phyloP scores from a whole-genome alignment of 2,113 vertebrate species.

The chimpanzee (Pan troglodytes) region NHGRI_mPanTro3-v2.1_pri NC_072420.2:42465501-42466000 shows the following conservation, averaged over 20 bases:
- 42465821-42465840: slow-evolving; percentile 74
- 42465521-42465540: slow-evolving; percentile 18
- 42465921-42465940: slow-evolving; percentile 92
- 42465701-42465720: slow-evolving; percentile 71
- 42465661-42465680: not conserved
- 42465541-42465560: not conserved
- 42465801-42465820: slow-evolving; percentile 82
- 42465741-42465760: not conserved
- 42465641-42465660: slow-evolving; percentile 30
- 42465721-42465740: not conserved
- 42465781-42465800: slow-evolving; percentile 93
- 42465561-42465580: not conserved
- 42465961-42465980: slow-evolving; percentile 95
- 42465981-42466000: slow-evolving; percentile 84
- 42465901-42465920: slow-evolving; percentile 88
- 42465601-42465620: not conserved
- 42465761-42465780: slow-evolving; percentile 86
- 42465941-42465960: slow-evolving; percentile 96
- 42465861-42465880: slow-evolving; percentile 86
- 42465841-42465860: slow-evolving; percentile 75
- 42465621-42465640: not conserved
- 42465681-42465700: slow-evolving; percentile 71
- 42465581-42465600: not conserved
- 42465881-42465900: slow-evolving; percentile 92
- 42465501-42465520: not conserved